These are phyloP conservation scores for Tiphia femorata DNA, from an alignment of 2,888 invertebrate species.

Conservation along the genomic window DNA sequence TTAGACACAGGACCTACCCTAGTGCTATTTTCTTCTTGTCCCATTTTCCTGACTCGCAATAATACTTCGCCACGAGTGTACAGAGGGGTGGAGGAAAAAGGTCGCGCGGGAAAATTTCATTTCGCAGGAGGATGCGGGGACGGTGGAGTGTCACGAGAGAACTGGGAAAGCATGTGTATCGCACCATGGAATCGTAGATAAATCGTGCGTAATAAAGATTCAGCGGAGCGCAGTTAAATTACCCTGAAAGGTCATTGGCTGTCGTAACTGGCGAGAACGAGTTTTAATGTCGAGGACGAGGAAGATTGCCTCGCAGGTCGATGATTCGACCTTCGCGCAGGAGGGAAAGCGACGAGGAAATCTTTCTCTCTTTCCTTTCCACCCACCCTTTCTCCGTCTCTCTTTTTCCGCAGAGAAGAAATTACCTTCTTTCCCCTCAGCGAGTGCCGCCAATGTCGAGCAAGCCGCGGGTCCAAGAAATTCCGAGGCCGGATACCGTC, in stretches of 20 bases:
- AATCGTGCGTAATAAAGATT: background rate
- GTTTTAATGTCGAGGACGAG: background rate
- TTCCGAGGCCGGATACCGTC: too few species aligned
- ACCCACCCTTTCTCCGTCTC: constrained; percentile 10
- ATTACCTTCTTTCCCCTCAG: constrained; percentile 2
- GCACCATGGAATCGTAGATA: background rate
- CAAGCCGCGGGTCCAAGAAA: background rate
- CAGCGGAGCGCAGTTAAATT: background rate
- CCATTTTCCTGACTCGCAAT: too few species aligned
- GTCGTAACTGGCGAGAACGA: background rate
- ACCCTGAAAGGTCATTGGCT: background rate
- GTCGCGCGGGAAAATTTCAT: too few species aligned
- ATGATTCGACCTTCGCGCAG: constrained; percentile 2
- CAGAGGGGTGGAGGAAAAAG: too few species aligned
- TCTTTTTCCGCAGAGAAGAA: background rate
- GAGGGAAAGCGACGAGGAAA: background rate
- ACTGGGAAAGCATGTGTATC: too few species aligned
- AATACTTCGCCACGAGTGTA: too few species aligned
- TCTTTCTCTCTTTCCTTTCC: constrained; percentile 7
- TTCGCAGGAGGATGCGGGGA: too few species aligned
- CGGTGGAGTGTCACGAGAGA: too few species aligned
- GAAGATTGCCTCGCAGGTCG: background rate
- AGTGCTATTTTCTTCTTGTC: too few species aligned
- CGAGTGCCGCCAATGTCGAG: background rate
- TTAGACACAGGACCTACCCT: too few species aligned